Evolutionary conservation across 2,113 vertebrate genomes (phyloP), one percentile per base, ranked within the genome.

Genomic region (Donacobius atricapilla): DNA sequence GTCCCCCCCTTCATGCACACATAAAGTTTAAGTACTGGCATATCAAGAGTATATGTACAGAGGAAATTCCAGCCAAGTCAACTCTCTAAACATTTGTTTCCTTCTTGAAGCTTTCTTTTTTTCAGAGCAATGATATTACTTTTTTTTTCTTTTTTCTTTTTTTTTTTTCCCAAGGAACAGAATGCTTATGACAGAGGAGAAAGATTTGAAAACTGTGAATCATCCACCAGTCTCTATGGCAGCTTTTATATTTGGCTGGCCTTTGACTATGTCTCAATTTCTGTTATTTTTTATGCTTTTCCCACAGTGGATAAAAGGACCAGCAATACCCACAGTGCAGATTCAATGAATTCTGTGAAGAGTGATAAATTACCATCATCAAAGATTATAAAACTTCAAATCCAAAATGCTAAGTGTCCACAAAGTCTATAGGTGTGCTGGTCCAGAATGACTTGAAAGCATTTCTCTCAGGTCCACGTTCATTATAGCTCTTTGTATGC

Each of bases 141-240:
- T 75, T 83, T 54, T 72, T 47, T 89, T 79, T 72, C 40, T 89
- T 79, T 72, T 28, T 28, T n/a, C n/a, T 50, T 51, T 13, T 42
- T 42, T 42, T 64, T 83, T 84, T 53, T 72, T 27, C 14, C 13
- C 33, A 77, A 83, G 79, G 70, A 86, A 83, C 75, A 94, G 79
- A 93, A 96, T 86, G 84, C 68, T 80, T 58, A n/a, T 94, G 85
- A 83, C 60, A 70, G 58, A n/a, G 23, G 11, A 51, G 47, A n/a
- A 82, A 91, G 75, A 82, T 77, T 70, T 91, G 75, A 92, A 90
- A 93, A 86, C 68, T 40, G 25, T 85, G 93, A 92, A 78, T 94
- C 94, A 93, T 93, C 64, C 48, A 56, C 44, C 72, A 77, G 68
- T 48, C 39, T 80, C 68, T 60, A 15, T 48, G 37, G 71, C 56